Evolutionary conservation across 2,888 invertebrate species (phyloP), one percentile per base, ranked within the genome.

Genomic region (Chloromyia formosa): DNA sequence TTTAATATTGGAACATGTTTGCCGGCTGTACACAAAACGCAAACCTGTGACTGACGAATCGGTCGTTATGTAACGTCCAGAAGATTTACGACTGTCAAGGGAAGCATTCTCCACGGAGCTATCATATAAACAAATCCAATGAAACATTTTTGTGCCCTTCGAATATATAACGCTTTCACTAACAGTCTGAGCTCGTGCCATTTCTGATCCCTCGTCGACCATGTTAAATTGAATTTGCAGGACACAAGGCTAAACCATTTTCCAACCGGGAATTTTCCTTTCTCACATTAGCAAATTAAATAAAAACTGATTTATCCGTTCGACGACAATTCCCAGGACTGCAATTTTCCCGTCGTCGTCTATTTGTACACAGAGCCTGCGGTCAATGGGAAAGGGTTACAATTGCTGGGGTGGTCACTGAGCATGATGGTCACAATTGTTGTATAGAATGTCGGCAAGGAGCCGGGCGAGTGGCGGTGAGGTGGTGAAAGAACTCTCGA

Each of bases 211-310:
- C 12, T n/a, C 10, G 12, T n/a, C 16, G 49, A 49, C 5, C 49
- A 49, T 12, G 16, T 49, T n/a, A 49, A 49, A 49, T 49, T 49
- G 49, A 49, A 49, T 49, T 49, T 49, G 27, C 49, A 49, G 49
- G 49, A 49, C 49, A 49, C 49, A 49, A 49, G 49, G 49, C 16
- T 49, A 49, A 49, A 49, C 3, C 14, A n/a, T 49, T 49, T 49
- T 49, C 49, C 12, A 49, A 49, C 27, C 27, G 49, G 49, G 49
- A n/a, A 49, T 49, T 49, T 49, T 60, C 60, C 60, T 22, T 23
- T 60, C 14, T 23, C 60, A 60, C 23, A 60, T 60, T 60, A 60
- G 22, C 56, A 60, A 60, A 60, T 60, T 60, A 60, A 23, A 60
- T 60, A 60, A 60, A 60, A 60, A 60, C 23, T 60, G 60, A 60